Conservation (phyloP, 2,888 invertebrate genomes). For the Cheiracanthium punctorium region DNA sequence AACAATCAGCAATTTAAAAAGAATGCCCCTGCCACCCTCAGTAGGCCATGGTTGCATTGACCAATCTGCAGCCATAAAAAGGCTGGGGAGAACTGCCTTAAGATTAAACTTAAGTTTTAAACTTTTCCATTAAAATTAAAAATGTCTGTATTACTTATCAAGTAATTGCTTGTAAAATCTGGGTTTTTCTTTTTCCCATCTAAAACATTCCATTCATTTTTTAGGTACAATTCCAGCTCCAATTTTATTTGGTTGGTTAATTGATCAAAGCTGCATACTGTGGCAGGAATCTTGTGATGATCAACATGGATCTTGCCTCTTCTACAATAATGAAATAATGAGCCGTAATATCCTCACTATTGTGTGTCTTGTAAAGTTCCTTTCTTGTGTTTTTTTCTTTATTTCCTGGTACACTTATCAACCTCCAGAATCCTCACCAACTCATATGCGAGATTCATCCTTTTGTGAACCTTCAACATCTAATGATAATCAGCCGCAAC, state of each 20-base stretch:
- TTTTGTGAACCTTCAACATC: background rate
- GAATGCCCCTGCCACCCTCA: too few species aligned
- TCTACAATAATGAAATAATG: slow-evolving; percentile 84
- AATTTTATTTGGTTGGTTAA: slow-evolving; percentile 94
- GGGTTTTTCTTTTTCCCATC: too few species aligned
- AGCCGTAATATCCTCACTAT: slow-evolving; percentile 86
- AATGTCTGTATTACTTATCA: too few species aligned
- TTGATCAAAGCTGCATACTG: slow-evolving; percentile 93
- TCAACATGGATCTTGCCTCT: slow-evolving; percentile 82
- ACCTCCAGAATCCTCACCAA: slow-evolving; percentile 78
- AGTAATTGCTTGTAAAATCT: too few species aligned
- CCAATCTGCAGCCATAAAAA: too few species aligned
- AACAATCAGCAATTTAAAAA: too few species aligned
- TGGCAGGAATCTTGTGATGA: slow-evolving; percentile 89
- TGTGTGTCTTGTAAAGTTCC: slow-evolving; percentile 84
- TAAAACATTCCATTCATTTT: too few species aligned
- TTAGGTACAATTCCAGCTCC: slow-evolving; percentile 93
- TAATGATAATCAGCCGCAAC: background rate
- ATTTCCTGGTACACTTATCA: slow-evolving; percentile 86
- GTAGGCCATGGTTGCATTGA: too few species aligned
- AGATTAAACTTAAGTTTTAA: too few species aligned
- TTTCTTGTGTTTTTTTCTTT: slow-evolving; percentile 84
- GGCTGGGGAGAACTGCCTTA: too few species aligned
- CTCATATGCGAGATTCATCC: slow-evolving; percentile 6
- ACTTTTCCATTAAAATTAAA: too few species aligned